A percentile compares a stretch with the other conserved stretches of the same genome.
Conservation (phyloP, 2,797 vertebrate genomes). For the Manis pentadactyla region DNA sequence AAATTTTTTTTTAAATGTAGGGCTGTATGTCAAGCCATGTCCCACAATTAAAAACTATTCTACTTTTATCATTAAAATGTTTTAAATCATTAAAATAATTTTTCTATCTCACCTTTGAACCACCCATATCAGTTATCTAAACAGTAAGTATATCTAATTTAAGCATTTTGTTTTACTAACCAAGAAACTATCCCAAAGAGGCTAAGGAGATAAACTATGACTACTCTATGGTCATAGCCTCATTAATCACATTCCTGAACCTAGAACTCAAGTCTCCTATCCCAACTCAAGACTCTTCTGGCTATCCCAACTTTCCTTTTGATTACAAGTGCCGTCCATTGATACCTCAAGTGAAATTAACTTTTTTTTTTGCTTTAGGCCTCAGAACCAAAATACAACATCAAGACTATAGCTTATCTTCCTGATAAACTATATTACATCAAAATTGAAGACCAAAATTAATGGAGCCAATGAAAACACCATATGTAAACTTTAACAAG, state of each 20-base stretch:
- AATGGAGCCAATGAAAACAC: not conserved
- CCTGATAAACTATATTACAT: not conserved
- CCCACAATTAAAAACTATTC: not conserved
- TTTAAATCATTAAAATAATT: conserved; percentile 10
- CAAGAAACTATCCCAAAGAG: conserved; percentile 11
- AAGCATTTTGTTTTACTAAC: conserved; percentile 15
- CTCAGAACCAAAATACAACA: not conserved
- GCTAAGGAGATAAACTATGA: conserved; percentile 5
- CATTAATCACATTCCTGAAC: not conserved
- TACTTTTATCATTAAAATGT: not conserved
- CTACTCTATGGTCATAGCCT: not conserved
- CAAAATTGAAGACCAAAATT: not conserved
- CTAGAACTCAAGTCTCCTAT: not conserved
- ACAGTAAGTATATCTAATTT: not conserved
- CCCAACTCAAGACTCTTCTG: not conserved
- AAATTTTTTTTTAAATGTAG: too few relatives aligned
- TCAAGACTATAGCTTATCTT: not conserved
- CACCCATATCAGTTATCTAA: not conserved
- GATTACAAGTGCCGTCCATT: not conserved
- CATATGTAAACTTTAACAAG: not conserved
- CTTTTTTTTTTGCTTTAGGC: not conserved
- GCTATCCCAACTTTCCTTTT: not conserved
- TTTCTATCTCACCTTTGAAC: not conserved
- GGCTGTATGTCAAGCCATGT: not conserved
- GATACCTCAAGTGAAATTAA: not conserved